A percentile compares a stretch with the other conserved stretches of the same genome.
These are phyloP conservation scores for Nephrotoma guestfalica DNA, from an alignment of 2,888 invertebrate species.

Conservation along the genomic window DNA sequence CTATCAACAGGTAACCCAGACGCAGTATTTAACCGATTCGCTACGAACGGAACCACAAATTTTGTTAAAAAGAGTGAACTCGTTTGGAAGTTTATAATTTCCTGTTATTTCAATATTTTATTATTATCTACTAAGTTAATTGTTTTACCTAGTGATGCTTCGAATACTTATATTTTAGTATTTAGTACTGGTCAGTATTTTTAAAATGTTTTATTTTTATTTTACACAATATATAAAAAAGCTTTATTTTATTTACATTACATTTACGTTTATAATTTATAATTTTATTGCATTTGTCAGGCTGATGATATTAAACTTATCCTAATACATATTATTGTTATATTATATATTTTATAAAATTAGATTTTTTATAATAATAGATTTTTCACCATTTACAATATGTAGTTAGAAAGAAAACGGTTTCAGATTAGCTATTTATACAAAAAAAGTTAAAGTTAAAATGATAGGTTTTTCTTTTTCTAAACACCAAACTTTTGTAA, in stretches of 20 bases:
- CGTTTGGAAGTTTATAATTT: neutral
- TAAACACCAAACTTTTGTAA: too few relatives aligned
- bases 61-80: constrained; percentile 19
- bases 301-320: neutral
- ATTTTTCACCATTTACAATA: neutral
- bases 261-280: neutral
- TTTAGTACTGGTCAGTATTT: neutral
- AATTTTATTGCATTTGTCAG: neutral
- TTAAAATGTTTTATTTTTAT: neutral
- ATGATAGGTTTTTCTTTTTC: neutral
- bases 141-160: neutral
- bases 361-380: neutral
- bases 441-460: neutral
- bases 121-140: neutral
- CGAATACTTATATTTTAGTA: neutral
- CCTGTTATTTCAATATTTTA: neutral
- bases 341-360: neutral
- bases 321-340: neutral
- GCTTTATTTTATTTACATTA: neutral
- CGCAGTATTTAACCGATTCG: constrained; percentile 32
- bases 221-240: neutral
- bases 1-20: constrained; percentile 32
- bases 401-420: neutral
- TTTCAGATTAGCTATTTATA: neutral
- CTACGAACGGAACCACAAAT: constrained; percentile 31